Base-by-base conservation (phyloP, 2,888 invertebrate species). In the Aphidius colemani region DNA sequence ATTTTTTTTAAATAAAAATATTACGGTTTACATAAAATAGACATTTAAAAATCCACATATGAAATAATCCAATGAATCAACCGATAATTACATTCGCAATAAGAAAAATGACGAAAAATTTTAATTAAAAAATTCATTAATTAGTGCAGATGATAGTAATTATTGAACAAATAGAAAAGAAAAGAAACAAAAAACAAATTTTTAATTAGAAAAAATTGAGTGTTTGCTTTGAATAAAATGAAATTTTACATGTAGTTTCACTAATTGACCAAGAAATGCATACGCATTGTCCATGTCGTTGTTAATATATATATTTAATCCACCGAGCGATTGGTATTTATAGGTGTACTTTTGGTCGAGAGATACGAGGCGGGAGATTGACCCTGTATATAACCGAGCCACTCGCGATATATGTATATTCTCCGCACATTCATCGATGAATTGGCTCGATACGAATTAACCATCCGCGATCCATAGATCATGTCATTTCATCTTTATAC, bases 371-470 rank as follows among this genome's bases (percentile, higher is more conserved):
- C 53, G 59, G 51, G 56, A 59, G 51, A 61, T 61, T 58, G 13
- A 46, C 40, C 41, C 44, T 49, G 41, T 41, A n/a, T n/a, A n/a
- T n/a, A 10, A 45, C 40, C 43, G 11, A 13, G 11, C 8, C 8
- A 49, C 40, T 41, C n/a, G 43, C 11, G 3, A 2, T 30, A 51
- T 40, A 41, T 18, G 43, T 18, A 49, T n/a, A n/a, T n/a, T n/a
- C n/a, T 43, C 9, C 13, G 7, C 30, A 9, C 10, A 8, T 56
- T 44, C 58, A 53, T 46, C 66, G 70, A 70, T 73, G 70, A 72
- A 72, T 73, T 73, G 62, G 67, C 71, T 71, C 71, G 74, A 73
- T 72, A 70, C 67, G 72, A 74, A 74, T 74, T 74, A 74, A 72
- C 72, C 73, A 69, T 68, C 65, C 64, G 63, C 71, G 71, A 73